Conservation (phyloP, 2,888 invertebrate genomes). For the Cremastobaeus sp. region DNA sequence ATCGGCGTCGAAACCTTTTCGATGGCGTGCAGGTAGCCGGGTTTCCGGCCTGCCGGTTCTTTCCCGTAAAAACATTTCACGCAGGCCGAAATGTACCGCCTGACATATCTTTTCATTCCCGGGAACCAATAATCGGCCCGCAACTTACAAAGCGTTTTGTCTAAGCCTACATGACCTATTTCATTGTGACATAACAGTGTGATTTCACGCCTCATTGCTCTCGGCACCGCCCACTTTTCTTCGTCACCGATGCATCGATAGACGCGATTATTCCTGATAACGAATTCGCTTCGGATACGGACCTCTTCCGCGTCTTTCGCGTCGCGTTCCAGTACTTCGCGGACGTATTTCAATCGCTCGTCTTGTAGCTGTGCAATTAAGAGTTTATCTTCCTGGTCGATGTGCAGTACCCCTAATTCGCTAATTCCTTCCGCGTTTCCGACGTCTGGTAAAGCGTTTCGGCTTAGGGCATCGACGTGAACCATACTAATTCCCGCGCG, state of each 20-base stretch:
- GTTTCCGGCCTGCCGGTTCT: constrained; percentile 7
- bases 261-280: background rate
- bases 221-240: constrained; percentile 72
- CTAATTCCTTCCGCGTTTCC: background rate
- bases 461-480: constrained; percentile 60
- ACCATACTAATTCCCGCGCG: constrained; percentile 52
- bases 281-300: background rate
- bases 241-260: background rate
- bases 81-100: constrained; percentile 74
- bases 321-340: background rate
- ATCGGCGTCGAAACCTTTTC: constrained; percentile 73
- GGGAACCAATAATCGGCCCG: constrained; percentile 75
- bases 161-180: constrained; percentile 72
- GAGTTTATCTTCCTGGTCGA: constrained; percentile 60
- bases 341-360: constrained; percentile 17
- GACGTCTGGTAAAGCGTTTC: background rate
- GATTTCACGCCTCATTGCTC: constrained; percentile 64
- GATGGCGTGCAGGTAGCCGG: constrained; percentile 74
- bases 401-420: constrained; percentile 20
- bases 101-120: constrained; percentile 71
- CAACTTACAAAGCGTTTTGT: constrained; percentile 69
- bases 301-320: background rate
- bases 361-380: constrained; percentile 60
- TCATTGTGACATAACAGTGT: constrained; percentile 73
- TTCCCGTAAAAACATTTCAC: constrained; percentile 74